A percentile compares a stretch with the other conserved stretches of the same genome.
Conservation (phyloP, 2,113 vertebrate genomes). For the Engraulis encrasicolus region DNA sequence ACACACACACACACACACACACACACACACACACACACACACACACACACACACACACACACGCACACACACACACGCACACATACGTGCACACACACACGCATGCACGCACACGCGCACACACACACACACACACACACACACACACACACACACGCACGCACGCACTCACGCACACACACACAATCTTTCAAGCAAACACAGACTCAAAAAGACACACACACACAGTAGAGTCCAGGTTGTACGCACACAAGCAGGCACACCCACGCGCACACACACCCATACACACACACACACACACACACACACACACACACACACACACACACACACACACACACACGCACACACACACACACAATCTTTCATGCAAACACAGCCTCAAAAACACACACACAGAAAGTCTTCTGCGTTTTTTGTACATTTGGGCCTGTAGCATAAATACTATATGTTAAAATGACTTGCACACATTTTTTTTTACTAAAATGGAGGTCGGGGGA, state of each 20-base stretch:
- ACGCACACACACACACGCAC: not conserved
- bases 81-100: not conserved
- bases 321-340: not conserved
- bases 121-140: not conserved
- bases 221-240: too few relatives aligned
- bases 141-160: not conserved
- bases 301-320: not conserved
- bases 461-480: too few relatives aligned
- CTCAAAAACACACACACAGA: not conserved
- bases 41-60: not conserved
- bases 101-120: not conserved
- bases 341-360: not conserved
- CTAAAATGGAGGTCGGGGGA: too few relatives aligned
- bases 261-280: not conserved
- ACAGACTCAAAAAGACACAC: not conserved
- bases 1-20: not conserved
- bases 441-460: too few relatives aligned
- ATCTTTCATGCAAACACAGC: not conserved
- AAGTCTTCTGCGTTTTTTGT: not conserved
- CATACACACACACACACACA: not conserved
- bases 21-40: not conserved
- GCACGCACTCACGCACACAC: not conserved
- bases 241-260: not conserved
- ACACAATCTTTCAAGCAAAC: not conserved
- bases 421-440: too few relatives aligned